Conservation (phyloP, 2,113 vertebrate species). For the Lampris incognitus region DNA sequence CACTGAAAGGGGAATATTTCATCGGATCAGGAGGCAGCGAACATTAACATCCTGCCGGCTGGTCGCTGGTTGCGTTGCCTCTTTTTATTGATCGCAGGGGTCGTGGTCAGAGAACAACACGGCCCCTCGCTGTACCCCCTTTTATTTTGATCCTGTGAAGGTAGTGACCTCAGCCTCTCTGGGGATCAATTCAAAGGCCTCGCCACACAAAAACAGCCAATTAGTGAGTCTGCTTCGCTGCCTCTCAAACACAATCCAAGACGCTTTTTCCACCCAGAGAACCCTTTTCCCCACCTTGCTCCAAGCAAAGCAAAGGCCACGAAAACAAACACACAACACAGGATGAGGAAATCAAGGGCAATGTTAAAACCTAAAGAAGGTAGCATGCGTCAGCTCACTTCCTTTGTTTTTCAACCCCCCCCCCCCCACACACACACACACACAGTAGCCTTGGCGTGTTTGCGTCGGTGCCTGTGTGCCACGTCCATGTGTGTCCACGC, state of each 20-base stretch:
- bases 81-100: slow-evolving; percentile 67
- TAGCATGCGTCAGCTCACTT: slow-evolving; percentile 80
- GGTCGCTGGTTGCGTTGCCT: slow-evolving; percentile 31
- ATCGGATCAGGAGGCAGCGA: background rate
- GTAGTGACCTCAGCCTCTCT: slow-evolving; percentile 80
- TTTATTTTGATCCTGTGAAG: slow-evolving; percentile 77
- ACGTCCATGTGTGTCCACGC: slow-evolving; percentile 40
- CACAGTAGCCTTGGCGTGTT: slow-evolving; percentile 8
- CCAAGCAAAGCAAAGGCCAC: slow-evolving; percentile 51
- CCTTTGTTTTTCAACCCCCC: slow-evolving; percentile 14
- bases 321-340: slow-evolving; percentile 69
- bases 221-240: slow-evolving; percentile 77
- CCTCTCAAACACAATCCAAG: slow-evolving; percentile 64
- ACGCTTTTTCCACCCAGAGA: slow-evolving; percentile 66
- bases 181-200: slow-evolving; percentile 82
- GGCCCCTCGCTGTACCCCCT: slow-evolving; percentile 39
- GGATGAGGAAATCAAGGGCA: slow-evolving; percentile 84
- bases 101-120: slow-evolving; percentile 36
- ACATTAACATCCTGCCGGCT: slow-evolving; percentile 39
- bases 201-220: slow-evolving; percentile 81
- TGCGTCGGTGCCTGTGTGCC: slow-evolving; percentile 18
- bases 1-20: too few relatives aligned
- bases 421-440: too few relatives aligned
- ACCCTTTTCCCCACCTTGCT: slow-evolving; percentile 43
- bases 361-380: slow-evolving; percentile 86